Evolutionary conservation across 2,797 vertebrate species (phyloP).

Genomic region (Chromis chromis): DNA sequence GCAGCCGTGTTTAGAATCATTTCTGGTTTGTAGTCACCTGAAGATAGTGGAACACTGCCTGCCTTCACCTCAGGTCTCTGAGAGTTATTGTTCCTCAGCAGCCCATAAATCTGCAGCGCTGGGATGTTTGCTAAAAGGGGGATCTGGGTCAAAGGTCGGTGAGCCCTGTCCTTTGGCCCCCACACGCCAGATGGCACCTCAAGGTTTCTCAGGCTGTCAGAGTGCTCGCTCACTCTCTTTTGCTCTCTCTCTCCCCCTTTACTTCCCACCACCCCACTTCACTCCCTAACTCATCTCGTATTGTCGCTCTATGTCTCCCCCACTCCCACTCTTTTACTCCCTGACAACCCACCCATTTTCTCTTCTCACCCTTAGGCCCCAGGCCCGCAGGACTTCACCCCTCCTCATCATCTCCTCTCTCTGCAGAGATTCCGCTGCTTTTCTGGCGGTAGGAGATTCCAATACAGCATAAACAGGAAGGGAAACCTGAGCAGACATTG

Average conservation of each 20-base stretch:
- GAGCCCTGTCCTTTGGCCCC: constrained; percentile 83
- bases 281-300: constrained; percentile 50
- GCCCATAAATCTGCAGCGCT: constrained; percentile 82
- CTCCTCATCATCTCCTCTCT: constrained; percentile 52
- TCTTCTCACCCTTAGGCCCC: constrained; percentile 62
- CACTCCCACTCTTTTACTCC: constrained; percentile 45
- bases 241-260: constrained; percentile 32
- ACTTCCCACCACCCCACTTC: constrained; percentile 53
- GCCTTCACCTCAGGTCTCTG: constrained; percentile 60
- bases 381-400: constrained; percentile 64
- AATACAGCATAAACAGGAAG: constrained; percentile 76
- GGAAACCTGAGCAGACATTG: constrained; percentile 69
- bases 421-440: constrained; percentile 77
- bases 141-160: constrained; percentile 86
- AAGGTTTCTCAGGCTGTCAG: constrained; percentile 86
- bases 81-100: constrained; percentile 85
- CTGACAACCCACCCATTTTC: constrained; percentile 62
- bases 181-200: constrained; percentile 86
- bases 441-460: constrained; percentile 62
- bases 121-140: constrained; percentile 86
- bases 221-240: constrained; percentile 55
- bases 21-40: constrained; percentile 70
- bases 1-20: constrained; percentile 54
- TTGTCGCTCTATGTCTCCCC: constrained; percentile 59
- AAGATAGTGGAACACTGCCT: constrained; percentile 61